Conservation (phyloP, 2,113 vertebrate genomes). For the Mystacornis crossleyi region DNA sequence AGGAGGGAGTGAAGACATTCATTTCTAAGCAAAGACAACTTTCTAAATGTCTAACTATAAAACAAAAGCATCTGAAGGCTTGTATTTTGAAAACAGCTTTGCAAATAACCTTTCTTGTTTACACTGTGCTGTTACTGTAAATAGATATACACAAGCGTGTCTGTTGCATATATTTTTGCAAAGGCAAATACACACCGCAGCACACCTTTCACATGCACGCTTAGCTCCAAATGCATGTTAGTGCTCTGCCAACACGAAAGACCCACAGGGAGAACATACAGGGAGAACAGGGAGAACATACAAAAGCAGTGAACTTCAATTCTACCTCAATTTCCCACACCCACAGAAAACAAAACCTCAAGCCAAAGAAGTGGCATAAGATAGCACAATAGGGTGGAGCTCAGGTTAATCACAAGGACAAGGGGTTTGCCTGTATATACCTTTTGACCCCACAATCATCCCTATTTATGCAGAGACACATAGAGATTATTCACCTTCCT, state of each 20-base stretch:
- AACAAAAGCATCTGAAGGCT: background rate
- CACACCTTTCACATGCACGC: background rate
- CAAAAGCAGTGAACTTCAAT: background rate
- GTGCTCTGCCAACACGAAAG: background rate
- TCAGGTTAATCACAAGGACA: background rate
- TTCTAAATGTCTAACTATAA: background rate
- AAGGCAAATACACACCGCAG: background rate
- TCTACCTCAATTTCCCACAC: background rate
- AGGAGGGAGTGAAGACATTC: background rate
- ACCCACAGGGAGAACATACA: no score
- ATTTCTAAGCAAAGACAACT: background rate
- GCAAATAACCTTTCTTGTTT: background rate
- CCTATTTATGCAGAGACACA: background rate
- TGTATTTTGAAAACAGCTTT: background rate
- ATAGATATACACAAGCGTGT: background rate
- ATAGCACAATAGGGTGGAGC: constrained; percentile 10
- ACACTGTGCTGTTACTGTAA: background rate
- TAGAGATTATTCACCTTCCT: constrained; percentile 28
- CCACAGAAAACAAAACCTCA: constrained; percentile 42
- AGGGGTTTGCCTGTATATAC: background rate
- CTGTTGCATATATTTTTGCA: background rate
- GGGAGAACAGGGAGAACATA: background rate
- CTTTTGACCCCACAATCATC: constrained; percentile 6
- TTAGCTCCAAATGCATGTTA: background rate
- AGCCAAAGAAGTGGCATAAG: background rate